Evolutionary conservation across 2,888 invertebrate species (phyloP).

Genomic region (Nudaria mundana): DNA sequence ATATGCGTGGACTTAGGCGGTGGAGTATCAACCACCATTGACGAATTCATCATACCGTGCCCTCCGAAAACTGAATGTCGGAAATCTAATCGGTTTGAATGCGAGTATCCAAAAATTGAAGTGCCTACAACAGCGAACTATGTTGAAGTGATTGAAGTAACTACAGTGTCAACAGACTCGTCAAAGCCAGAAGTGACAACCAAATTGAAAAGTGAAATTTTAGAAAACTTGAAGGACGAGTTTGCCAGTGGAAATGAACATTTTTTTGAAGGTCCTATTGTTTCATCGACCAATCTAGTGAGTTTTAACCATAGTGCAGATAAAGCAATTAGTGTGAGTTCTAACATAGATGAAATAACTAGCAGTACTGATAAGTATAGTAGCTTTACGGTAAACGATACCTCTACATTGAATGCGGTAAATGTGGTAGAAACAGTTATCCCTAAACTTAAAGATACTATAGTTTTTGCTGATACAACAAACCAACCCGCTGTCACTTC

Average conservation of each 20-base stretch:
- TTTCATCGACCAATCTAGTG: neutral
- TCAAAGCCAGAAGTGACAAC: neutral
- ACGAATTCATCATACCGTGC: conserved; percentile 61
- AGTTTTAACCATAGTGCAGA: neutral
- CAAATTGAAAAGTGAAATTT: conserved; percentile 1
- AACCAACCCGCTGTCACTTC: neutral
- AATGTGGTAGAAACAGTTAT: neutral
- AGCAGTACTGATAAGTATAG: neutral
- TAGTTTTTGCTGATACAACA: neutral
- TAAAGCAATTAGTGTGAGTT: neutral
- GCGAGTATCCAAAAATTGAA: conserved; percentile 47
- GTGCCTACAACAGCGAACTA: conserved; percentile 12
- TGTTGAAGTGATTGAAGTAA: conserved; percentile 7
- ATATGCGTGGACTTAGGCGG: conserved; percentile 73
- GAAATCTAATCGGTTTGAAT: conserved; percentile 58
- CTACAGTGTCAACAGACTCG: neutral
- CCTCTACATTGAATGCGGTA: neutral
- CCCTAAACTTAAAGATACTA: neutral
- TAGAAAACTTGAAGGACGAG: conserved; percentile 7
- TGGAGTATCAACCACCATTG: conserved; percentile 62
- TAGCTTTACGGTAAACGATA: neutral
- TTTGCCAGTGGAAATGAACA: conserved; percentile 4
- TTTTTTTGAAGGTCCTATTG: neutral
- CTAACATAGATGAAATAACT: neutral
- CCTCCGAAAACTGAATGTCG: conserved; percentile 59